Conservation (phyloP, 2,113 vertebrate species). For the Daphoenositta chrysoptera region DNA sequence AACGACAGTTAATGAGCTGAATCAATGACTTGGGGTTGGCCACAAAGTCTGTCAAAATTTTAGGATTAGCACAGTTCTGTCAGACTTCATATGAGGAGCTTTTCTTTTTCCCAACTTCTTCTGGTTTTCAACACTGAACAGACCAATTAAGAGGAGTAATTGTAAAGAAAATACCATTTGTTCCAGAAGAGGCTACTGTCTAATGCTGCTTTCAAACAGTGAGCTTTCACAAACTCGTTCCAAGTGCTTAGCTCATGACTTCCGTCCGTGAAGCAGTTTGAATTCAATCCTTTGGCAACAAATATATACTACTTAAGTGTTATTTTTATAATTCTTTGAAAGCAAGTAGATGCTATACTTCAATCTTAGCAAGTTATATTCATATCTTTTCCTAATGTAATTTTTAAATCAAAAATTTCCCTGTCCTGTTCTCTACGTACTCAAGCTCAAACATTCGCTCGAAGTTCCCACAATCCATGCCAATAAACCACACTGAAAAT, state of each 20-base stretch:
- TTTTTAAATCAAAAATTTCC: neutral
- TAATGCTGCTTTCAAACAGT: neutral
- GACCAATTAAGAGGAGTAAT: neutral
- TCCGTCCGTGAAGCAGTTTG: neutral
- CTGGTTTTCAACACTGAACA: neutral
- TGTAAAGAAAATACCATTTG: slow-evolving; percentile 9
- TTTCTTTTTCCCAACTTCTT: neutral
- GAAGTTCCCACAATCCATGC: slow-evolving; percentile 36
- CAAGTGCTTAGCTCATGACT: slow-evolving; percentile 35
- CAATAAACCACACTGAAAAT: slow-evolving; percentile 59
- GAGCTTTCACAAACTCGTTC: neutral
- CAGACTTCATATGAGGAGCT: neutral
- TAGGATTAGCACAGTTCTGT: neutral
- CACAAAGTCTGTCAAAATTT: neutral
- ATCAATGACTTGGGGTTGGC: neutral
- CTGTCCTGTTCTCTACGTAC: neutral
- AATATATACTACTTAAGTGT: neutral
- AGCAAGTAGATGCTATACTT: neutral
- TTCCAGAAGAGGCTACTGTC: slow-evolving; percentile 21
- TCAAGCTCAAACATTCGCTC: neutral
- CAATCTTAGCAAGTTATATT: neutral
- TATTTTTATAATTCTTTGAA: neutral
- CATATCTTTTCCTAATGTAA: neutral
- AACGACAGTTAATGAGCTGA: neutral
- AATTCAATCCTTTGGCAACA: neutral